Evolutionary conservation across 2,113 vertebrate genomes (phyloP).

Genomic region (Ochotona curzoniae): DNA sequence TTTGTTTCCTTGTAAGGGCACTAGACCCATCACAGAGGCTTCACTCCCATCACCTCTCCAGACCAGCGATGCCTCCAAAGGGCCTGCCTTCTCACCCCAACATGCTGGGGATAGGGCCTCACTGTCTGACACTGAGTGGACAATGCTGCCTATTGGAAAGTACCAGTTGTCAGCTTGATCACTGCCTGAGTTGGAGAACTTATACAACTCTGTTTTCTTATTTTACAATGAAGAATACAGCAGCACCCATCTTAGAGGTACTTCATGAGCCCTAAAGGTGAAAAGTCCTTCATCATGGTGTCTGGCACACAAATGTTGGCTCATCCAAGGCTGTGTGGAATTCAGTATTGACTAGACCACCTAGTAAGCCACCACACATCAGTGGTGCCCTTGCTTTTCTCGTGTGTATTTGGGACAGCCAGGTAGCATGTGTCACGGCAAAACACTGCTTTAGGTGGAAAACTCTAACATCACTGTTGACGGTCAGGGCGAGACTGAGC

Average conservation of each 20-base stretch:
- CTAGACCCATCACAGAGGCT: not conserved
- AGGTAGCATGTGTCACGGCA: slow-evolving; percentile 47
- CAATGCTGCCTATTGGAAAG: not conserved
- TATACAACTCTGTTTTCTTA: slow-evolving; percentile 16
- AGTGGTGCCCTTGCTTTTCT: not conserved
- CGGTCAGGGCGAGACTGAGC: slow-evolving; percentile 42
- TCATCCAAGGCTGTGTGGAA: too few relatives aligned
- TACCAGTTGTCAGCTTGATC: not conserved
- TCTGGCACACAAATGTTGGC: not conserved
- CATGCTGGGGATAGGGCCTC: not conserved
- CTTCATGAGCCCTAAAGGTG: not conserved
- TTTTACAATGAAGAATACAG: not conserved
- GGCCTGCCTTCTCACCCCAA: not conserved
- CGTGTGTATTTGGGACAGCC: not conserved
- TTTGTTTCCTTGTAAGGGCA: not conserved
- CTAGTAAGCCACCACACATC: not conserved
- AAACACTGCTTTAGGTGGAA: slow-evolving; percentile 56
- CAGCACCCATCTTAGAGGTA: not conserved
- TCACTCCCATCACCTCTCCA: not conserved
- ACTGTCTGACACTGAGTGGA: not conserved
- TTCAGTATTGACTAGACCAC: not conserved
- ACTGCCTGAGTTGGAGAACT: not conserved
- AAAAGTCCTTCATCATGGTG: not conserved
- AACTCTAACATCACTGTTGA: slow-evolving; percentile 34
- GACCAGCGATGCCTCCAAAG: not conserved